Base-by-base conservation (phyloP, 2,113 vertebrate genomes). In the Alaudala cheleensis region DNA sequence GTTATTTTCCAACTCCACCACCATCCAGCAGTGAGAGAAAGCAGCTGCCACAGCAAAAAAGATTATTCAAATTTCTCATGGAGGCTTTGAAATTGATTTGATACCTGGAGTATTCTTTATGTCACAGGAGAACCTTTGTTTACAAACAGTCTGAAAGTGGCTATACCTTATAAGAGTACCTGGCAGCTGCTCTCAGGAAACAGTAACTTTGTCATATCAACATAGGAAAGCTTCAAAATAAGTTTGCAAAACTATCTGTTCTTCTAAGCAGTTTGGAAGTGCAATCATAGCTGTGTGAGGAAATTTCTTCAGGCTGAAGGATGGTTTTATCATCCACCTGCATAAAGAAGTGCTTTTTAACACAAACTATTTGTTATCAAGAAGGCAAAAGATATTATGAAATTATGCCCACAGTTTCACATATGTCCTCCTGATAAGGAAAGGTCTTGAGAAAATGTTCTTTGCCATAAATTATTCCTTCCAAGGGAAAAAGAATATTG, bases 391-490 rank as follows among this genome's bases (percentile, higher is more conserved):
- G 96, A 94, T 37, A 96, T 93, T 81, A 92, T 29, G 66, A 83
- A 97, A 93, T 95, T 95, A 98, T 98, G 98, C 98, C 98, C 98
- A 96, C 96, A 82, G 96, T 97, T 98, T 93, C 88, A 97, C 97
- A 96, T 98, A 98, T 98, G 98, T 96, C 97, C 94, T 97, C 96
- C 98, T 98, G 97, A 96, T 98, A 98, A 98, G 95, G 70, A 73
- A 78, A 94, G 90, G 65, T 92, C 28, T 88, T 91, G 73, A 89
- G 81, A 95, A 96, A 96, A 93, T 53, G 53, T 66, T n/a, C 50
- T 93, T 87, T 57, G 18, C 50, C 56, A 53, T 67, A 53, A 86
- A 61, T 90, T 83, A 47, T 39, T 37, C 26, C 24, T 78, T 81
- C 47, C 3, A 26, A 40, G 13, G 8, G 58, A 14, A 71, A 88